These are phyloP conservation scores for Diplosoma virens DNA, from an alignment of 23 tunicate genomes.

Conservation along the genomic window DNA sequence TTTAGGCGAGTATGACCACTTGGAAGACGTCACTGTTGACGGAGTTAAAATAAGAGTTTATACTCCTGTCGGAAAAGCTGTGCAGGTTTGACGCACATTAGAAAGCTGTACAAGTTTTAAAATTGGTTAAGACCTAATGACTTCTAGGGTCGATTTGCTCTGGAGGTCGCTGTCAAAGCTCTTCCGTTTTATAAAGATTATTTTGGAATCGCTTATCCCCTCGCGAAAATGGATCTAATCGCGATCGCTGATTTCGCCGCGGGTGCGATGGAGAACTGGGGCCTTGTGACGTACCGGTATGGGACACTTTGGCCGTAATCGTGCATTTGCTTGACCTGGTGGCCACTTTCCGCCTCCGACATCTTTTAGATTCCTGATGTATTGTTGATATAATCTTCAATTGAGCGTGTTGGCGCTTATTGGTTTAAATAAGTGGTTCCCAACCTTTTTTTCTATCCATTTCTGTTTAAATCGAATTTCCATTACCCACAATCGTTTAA, in stretches of 20 bases:
- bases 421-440: too few species aligned
- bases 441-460: too few species aligned
- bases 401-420: too few species aligned
- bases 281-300: conserved; percentile 89
- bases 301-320: too few species aligned
- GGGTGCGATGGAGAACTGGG: conserved; percentile 99
- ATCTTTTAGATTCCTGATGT: too few species aligned
- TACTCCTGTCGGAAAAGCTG: conserved; percentile 78
- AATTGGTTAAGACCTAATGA: too few species aligned
- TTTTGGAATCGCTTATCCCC: conserved; percentile 91
- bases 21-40: conserved; percentile 40
- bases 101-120: too few species aligned
- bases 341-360: too few species aligned
- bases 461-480: too few species aligned
- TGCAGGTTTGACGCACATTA: conserved; percentile 36
- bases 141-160: conserved; percentile 68
- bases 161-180: conserved; percentile 79
- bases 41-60: conserved; percentile 91
- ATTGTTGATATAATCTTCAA: too few species aligned
- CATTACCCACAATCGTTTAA: too few species aligned
- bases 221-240: conserved; percentile 91
- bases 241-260: conserved; percentile 96
- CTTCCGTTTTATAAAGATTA: conserved; percentile 86
- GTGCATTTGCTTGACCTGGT: too few species aligned
- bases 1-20: conserved; percentile 84